phyloP scores from a whole-genome alignment of 2,113 vertebrate species.

The Galbula dea region DNA sequence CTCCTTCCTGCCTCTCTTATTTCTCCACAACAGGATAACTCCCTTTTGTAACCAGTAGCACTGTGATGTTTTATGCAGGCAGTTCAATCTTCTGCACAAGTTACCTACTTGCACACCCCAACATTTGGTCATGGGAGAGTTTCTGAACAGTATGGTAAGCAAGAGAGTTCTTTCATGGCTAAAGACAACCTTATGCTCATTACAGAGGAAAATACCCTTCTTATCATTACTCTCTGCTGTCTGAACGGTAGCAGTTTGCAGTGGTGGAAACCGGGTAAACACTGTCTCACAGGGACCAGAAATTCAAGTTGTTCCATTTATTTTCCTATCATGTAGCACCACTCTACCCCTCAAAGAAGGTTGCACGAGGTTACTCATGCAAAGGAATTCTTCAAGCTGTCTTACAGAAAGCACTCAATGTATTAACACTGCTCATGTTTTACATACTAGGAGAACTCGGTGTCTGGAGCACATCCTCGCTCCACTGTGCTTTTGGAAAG shows the following conservation, averaged over 20 bases:
- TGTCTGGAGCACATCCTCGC: not conserved
- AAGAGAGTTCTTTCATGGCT: not conserved
- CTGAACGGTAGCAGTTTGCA: not conserved
- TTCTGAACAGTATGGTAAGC: not conserved
- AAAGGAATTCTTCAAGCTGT: not conserved
- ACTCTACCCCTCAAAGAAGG: not conserved
- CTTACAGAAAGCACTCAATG: rapidly evolving
- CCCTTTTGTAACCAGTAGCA: not conserved
- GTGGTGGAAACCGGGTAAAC: not conserved
- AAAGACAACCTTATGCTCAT: rapidly evolving
- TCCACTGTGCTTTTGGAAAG: rapidly evolving
- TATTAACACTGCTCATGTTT: not conserved
- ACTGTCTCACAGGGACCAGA: not conserved
- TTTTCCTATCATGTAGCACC: not conserved
- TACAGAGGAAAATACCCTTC: not conserved
- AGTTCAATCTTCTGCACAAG: not conserved
- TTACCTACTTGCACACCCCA: not conserved
- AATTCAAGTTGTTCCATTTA: not conserved
- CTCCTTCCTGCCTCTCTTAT: not conserved
- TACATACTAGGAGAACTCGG: not conserved
- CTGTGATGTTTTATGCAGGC: not conserved
- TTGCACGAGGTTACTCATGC: not conserved
- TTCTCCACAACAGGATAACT: not conserved
- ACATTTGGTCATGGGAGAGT: not conserved
- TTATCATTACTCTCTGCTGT: not conserved